Evolutionary conservation across 2,888 invertebrate species (phyloP), one percentile per base, ranked within the genome.

Genomic region (Calameuta idolon): DNA sequence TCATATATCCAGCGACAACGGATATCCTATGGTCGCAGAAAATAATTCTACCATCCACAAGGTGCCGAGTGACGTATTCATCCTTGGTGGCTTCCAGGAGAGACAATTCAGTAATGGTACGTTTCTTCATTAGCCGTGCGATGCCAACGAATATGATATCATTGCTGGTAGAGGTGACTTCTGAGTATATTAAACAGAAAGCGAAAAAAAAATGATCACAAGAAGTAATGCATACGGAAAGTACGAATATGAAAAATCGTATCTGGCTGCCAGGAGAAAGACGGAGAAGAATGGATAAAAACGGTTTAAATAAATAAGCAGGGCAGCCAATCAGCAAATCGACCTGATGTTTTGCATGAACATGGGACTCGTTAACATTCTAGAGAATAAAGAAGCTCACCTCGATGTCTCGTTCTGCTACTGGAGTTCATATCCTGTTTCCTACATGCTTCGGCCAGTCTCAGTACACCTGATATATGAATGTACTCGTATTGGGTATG

Each of bases 1-100:
- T 95, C 95, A 98, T 95, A 89, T 97, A 97, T 4, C 98, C 98
- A 77, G 96, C 96, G 23, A 98, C 96, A 79, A 97, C 92, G 11
- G 98, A 97, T 88, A 98, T 97, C 88, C 97, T 95, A 90, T 98
- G 98, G 91, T 98, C 98, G 90, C 97, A 96, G 89, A 96, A 97
- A 75, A 98, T 95, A 83, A 98, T 97, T 74, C 96, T 94, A 0
- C 98, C 98, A 92, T 98, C 97, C 76, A 97, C 94, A 78, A 96
- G 93, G 92, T 98, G 98, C 83, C 98, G 94, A 1, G 98, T 98
- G 89, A 96, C 95, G 91, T 98, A 98, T 91, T 98, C 98, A 87
- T 97, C 95, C 84, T 95, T 95, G 79, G 94, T 94, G 11, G 95
- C 94, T 86, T 95, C 95, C 79, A 95, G 90, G 73, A 95, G 89